Conservation (phyloP, 1,140 invertebrate genomes). For the Thaumatotibia leucotreta region DNA sequence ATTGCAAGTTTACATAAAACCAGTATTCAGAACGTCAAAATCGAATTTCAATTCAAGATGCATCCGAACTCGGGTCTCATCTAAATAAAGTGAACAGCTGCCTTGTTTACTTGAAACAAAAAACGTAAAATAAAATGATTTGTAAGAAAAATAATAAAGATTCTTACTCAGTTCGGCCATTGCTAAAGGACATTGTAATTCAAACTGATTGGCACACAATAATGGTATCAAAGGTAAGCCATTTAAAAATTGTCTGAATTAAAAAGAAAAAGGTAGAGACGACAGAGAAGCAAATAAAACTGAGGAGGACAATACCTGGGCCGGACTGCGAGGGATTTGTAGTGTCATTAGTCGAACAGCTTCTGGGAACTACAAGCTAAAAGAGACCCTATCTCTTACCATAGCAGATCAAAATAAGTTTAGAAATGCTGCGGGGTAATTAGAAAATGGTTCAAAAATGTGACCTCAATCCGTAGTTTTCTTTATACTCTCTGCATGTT, state of each 20-base stretch:
- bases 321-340: constrained; percentile 64
- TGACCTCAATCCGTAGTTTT: constrained; percentile 26
- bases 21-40: constrained; percentile 35
- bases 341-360: constrained; percentile 57
- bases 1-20: constrained; percentile 13
- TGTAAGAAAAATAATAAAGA: constrained; percentile 65
- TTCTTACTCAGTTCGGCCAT: constrained; percentile 60
- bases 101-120: constrained; percentile 54
- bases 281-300: constrained; percentile 67
- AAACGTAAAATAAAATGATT: constrained; percentile 65
- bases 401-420: background rate
- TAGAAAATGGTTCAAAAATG: constrained; percentile 28
- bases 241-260: constrained; percentile 72
- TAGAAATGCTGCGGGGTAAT: constrained; percentile 13
- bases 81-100: constrained; percentile 62
- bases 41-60: constrained; percentile 50
- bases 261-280: constrained; percentile 62
- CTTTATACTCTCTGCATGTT: constrained; percentile 27
- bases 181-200: constrained; percentile 73
- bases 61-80: constrained; percentile 37
- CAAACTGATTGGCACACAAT: constrained; percentile 75
- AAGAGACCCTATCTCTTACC: background rate
- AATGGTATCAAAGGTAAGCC: constrained; percentile 73
- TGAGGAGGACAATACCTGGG: constrained; percentile 64
- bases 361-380: constrained; percentile 1